Conservation (phyloP, 1,140 invertebrate genomes). For the Diachasmimorpha longicaudata region DNA sequence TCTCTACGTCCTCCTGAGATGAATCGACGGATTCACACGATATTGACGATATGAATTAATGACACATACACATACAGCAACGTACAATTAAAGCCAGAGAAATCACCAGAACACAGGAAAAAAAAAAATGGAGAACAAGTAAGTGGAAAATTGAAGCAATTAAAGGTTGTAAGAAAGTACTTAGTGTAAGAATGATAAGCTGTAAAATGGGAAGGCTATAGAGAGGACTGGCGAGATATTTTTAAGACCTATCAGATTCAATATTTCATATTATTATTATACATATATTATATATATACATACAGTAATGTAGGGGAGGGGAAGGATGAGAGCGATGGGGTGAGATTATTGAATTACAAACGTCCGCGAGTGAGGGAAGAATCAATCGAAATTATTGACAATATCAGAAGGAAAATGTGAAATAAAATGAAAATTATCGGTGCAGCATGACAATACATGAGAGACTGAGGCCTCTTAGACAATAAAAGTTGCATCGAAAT, state of each 20-base stretch:
- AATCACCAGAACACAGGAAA: conserved; percentile 27
- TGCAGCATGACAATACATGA: neutral
- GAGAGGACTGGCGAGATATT: conserved; percentile 57
- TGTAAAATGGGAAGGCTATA: neutral
- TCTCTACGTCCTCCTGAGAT: conserved; percentile 16
- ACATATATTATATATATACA: conserved; percentile 36
- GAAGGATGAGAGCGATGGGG: neutral
- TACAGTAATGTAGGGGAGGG: conserved; percentile 4
- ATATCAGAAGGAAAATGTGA: neutral
- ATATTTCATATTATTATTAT: conserved; percentile 54
- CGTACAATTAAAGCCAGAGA: conserved; percentile 1
- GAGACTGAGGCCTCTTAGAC: neutral
- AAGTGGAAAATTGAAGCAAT: conserved; percentile 37
- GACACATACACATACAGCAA: neutral
- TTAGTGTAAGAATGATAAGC: conserved; percentile 46
- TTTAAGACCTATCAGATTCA: conserved; percentile 58
- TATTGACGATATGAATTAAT: neutral
- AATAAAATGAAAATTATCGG: neutral
- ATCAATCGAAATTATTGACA: neutral
- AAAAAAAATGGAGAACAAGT: conserved; percentile 18
- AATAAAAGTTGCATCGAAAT: neutral
- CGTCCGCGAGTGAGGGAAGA: conserved; percentile 1
- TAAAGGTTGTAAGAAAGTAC: conserved; percentile 63
- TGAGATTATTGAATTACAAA: conserved; percentile 23
- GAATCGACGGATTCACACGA: conserved; percentile 1